Conservation (phyloP, 1,140 invertebrate species). For the Ctenoplectra terminalis region DNA sequence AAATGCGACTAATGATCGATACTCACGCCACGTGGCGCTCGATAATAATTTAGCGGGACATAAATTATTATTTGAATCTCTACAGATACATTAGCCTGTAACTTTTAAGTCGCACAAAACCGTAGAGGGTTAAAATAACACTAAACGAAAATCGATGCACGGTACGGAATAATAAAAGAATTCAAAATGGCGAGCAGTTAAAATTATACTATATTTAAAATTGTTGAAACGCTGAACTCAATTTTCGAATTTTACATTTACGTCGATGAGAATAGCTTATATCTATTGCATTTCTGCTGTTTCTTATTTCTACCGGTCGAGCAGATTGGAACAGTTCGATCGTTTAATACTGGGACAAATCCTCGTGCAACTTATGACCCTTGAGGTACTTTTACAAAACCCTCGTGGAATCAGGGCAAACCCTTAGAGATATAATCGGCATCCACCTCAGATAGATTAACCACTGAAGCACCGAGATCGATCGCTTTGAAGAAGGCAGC, state of each 20-base stretch:
- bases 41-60: no score
- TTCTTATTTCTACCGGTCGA: background rate
- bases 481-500: slow-evolving; percentile 14
- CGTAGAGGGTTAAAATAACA: no score
- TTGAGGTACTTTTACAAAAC: slow-evolving; percentile 17
- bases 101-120: no score
- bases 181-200: background rate
- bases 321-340: background rate
- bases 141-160: background rate
- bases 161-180: background rate
- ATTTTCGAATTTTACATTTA: background rate
- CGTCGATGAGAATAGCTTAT: background rate
- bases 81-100: no score
- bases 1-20: no score
- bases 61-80: no score
- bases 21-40: no score
- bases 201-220: background rate
- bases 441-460: slow-evolving; percentile 1
- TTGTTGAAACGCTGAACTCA: background rate
- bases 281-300: background rate
- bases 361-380: slow-evolving; percentile 1
- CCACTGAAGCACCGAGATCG: slow-evolving; percentile 8
- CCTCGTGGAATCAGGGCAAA: slow-evolving; percentile 17
- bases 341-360: background rate
- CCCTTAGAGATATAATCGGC: slow-evolving; percentile 14